Conservation (phyloP, 2,888 invertebrate species). For the Athetis lepigone region DNA sequence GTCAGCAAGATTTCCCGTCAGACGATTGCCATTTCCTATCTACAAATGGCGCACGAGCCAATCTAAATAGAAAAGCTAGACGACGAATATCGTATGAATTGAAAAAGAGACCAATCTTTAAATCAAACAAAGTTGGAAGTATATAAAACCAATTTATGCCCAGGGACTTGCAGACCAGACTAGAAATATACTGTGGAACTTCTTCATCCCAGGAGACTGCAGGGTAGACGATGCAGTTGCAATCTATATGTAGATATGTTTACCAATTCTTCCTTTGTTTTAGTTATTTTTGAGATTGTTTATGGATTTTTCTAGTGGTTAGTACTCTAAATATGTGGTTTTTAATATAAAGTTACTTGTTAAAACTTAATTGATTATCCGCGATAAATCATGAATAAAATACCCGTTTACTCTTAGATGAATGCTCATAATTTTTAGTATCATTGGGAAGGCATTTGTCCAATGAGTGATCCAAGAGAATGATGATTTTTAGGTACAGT, state of each 20-base stretch:
- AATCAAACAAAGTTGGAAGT: constrained; percentile 54
- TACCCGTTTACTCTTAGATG: background rate
- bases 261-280: constrained; percentile 54
- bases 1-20: constrained; percentile 25
- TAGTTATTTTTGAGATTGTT: constrained; percentile 1
- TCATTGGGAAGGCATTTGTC: too few relatives aligned
- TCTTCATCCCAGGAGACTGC: constrained; percentile 60
- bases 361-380: background rate
- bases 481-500: too few relatives aligned
- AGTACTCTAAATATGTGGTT: background rate
- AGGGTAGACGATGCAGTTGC: constrained; percentile 42
- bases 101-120: constrained; percentile 45
- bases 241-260: constrained; percentile 43
- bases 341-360: background rate
- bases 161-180: constrained; percentile 44
- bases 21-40: constrained; percentile 23
- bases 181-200: constrained; percentile 62
- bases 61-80: constrained; percentile 41
- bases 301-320: background rate
- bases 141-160: constrained; percentile 61
- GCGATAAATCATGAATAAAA: background rate
- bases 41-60: constrained; percentile 12
- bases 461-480: too few relatives aligned
- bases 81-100: constrained; percentile 42
- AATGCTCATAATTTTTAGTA: too few relatives aligned